phyloP scores from a whole-genome alignment of 2,797 vertebrate genomes.

The Rhabdophis nuchalis region DNA sequence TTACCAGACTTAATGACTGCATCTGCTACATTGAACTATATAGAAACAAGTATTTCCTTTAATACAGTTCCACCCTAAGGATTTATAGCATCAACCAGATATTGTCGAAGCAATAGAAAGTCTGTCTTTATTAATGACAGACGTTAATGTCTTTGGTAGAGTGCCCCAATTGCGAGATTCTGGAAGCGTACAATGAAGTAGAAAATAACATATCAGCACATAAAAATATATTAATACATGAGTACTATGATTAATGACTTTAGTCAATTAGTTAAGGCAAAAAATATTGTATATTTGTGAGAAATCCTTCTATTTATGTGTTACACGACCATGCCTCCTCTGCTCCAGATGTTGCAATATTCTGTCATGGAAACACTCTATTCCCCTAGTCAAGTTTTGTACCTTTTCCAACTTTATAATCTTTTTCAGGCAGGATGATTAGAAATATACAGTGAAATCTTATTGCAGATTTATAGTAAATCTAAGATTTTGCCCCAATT shows the following conservation, averaged over 20 bases:
- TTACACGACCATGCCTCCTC: neutral
- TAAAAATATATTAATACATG: neutral
- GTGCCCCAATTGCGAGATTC: neutral
- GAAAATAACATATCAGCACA: neutral
- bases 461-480: neutral
- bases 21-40: neutral
- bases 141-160: neutral
- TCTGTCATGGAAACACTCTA: neutral
- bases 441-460: neutral
- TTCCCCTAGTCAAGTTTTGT: neutral
- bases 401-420: neutral
- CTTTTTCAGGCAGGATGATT: neutral
- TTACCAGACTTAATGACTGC: neutral
- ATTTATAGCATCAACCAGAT: neutral
- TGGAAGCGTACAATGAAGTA: neutral
- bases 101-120: neutral
- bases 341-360: neutral
- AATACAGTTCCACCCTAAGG: neutral
- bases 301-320: neutral
- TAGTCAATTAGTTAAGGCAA: neutral
- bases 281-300: neutral
- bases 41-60: neutral
- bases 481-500: neutral
- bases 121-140: neutral
- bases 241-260: neutral